A percentile compares a stretch with the other conserved stretches of the same genome.
phyloP scores from a whole-genome alignment of 2,797 vertebrate species.

The Rhadinocentrus ornatus region DNA sequence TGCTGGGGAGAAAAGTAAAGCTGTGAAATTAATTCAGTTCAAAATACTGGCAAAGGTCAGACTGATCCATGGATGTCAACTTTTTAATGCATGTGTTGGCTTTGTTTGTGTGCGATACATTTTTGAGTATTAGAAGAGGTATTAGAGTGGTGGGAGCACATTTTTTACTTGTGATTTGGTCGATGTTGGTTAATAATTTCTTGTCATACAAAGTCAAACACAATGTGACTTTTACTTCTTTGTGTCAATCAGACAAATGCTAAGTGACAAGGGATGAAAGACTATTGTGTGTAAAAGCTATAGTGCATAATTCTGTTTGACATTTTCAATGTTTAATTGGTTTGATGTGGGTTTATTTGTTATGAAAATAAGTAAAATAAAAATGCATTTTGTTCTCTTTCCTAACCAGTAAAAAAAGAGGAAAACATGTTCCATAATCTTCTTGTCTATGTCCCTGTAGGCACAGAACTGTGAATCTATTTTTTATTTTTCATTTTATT shows the following conservation, averaged over 20 bases:
- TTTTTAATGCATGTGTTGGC: conserved; percentile 12
- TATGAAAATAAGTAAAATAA: conserved; percentile 6
- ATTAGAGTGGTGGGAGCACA: neutral
- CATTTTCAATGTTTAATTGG: conserved; percentile 30
- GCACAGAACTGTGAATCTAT: conserved; percentile 26
- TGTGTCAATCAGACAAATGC: conserved; percentile 38
- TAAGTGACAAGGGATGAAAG: conserved; percentile 52
- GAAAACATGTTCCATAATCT: conserved; percentile 50
- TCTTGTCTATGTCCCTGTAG: conserved; percentile 35
- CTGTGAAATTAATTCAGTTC: conserved; percentile 74
- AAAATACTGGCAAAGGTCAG: conserved; percentile 59
- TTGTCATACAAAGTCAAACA: conserved; percentile 49
- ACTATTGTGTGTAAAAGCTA: conserved; percentile 30
- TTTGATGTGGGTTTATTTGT: conserved; percentile 41
- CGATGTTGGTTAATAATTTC: conserved; percentile 58
- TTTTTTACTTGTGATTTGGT: conserved; percentile 21
- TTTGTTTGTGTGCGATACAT: conserved; percentile 42
- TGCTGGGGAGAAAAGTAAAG: conserved; percentile 52
- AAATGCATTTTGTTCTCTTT: conserved; percentile 32
- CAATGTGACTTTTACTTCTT: conserved; percentile 40
- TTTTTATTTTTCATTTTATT: conserved; percentile 45
- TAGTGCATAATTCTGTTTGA: conserved; percentile 40
- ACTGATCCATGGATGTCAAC: conserved; percentile 20
- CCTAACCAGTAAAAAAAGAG: conserved; percentile 32
- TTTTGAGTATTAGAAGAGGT: neutral